A percentile compares a stretch with the other conserved stretches of the same genome.
Evolutionary conservation across 2,888 invertebrate species (phyloP).

Genomic region (Apotomis turbidana): DNA sequence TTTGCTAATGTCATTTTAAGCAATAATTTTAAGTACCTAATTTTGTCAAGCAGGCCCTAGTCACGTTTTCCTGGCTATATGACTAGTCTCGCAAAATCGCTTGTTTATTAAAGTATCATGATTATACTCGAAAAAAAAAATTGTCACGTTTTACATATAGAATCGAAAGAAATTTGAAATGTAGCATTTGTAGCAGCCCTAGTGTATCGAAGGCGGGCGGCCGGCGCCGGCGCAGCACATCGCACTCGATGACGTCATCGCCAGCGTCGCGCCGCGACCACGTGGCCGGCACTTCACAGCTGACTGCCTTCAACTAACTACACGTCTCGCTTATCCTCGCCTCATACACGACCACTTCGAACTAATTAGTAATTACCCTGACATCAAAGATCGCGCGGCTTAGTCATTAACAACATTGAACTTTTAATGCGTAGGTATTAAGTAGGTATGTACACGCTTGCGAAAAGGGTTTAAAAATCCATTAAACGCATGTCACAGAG

Average conservation of each 20-base stretch:
- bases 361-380: slow-evolving; percentile 2
- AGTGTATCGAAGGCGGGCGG: slow-evolving; percentile 2
- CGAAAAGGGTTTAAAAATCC: slow-evolving; percentile 9
- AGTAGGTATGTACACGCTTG: neutral
- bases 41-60: no score
- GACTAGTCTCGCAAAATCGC: no score
- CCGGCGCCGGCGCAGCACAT: slow-evolving; percentile 50
- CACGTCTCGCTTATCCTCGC: slow-evolving; percentile 23
- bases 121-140: no score
- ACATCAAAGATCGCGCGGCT: slow-evolving; percentile 1
- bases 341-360: slow-evolving; percentile 17
- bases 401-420: slow-evolving; percentile 7
- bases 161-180: no score
- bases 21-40: no score
- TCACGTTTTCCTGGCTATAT: no score
- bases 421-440: slow-evolving; percentile 13
- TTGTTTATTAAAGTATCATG: no score
- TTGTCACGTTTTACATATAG: no score
- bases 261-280: slow-evolving; percentile 52
- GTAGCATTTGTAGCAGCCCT: neutral
- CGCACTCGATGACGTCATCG: slow-evolving; percentile 60
- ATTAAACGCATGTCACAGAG: slow-evolving; percentile 12
- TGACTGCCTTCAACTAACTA: slow-evolving; percentile 38
- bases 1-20: neutral
- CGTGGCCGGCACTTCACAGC: slow-evolving; percentile 69